Conservation (phyloP, 2,888 invertebrate genomes). For the Eupithecia abbreviata region DNA sequence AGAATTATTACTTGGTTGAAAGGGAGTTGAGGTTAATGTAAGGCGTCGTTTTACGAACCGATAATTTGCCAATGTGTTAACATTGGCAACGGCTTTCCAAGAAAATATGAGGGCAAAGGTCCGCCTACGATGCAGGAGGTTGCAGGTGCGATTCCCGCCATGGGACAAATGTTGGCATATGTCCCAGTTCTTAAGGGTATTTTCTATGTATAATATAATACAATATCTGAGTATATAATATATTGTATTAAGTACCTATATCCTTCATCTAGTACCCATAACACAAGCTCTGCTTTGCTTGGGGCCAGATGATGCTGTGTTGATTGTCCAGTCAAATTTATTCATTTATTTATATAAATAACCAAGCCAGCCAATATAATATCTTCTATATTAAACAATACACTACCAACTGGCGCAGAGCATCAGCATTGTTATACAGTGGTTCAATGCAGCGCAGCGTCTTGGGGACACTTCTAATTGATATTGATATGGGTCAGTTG, state of each 20-base stretch:
- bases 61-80: constrained; percentile 15
- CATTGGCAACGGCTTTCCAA: not conserved
- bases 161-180: too few species aligned
- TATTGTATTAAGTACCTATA: too few species aligned
- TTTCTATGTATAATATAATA: too few species aligned
- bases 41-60: constrained; percentile 17
- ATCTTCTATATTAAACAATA: not conserved
- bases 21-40: constrained; percentile 20
- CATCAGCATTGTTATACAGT: not conserved
- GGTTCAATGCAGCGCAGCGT: not conserved
- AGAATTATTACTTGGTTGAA: constrained; percentile 39
- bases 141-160: too few species aligned
- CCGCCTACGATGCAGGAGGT: too few species aligned
- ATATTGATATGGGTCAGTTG: not conserved
- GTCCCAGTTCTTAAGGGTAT: too few species aligned
- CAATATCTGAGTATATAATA: too few species aligned
- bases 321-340: too few species aligned
- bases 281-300: too few species aligned
- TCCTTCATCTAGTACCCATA: too few species aligned
- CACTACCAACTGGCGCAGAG: not conserved
- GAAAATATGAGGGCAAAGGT: not conserved
- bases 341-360: too few species aligned
- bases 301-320: too few species aligned
- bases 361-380: not conserved
- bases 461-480: not conserved